Percentiles rank a stretch among this genome's conserved stretches.
Conservation (phyloP, 2,888 invertebrate species). For the Chouioia cunea region DNA sequence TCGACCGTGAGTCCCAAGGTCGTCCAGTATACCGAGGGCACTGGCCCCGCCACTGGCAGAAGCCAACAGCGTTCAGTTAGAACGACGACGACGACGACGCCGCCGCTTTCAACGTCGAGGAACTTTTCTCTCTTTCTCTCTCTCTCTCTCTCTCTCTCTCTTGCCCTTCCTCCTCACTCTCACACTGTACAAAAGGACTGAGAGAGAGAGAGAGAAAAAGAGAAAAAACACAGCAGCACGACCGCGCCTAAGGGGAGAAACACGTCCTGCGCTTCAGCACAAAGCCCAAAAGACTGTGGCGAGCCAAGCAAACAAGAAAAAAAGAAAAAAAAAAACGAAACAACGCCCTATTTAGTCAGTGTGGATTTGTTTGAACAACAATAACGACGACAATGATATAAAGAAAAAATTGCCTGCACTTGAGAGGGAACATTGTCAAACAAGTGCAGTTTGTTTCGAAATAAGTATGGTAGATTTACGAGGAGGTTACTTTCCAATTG, state of each 20-base stretch:
- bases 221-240: neutral
- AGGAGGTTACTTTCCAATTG: no score
- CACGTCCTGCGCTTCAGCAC: conserved; percentile 22
- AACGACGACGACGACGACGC: no score
- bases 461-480: no score
- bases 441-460: no score
- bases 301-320: neutral
- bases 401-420: no score
- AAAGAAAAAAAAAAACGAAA: neutral
- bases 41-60: conserved; percentile 59
- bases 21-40: conserved; percentile 64
- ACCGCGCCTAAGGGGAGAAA: conserved; percentile 32
- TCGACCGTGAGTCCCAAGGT: conserved; percentile 59
- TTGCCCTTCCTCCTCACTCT: conserved; percentile 47
- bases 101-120: no score
- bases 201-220: conserved; percentile 36
- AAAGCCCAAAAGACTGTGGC: neutral
- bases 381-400: no score
- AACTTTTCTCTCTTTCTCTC: conserved; percentile 41
- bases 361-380: no score
- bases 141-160: conserved; percentile 9
- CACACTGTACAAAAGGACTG: conserved; percentile 44
- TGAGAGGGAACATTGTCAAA: no score
- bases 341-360: neutral
- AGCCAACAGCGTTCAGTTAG: no score